Evolutionary conservation across 2,113 vertebrate genomes (phyloP).

Genomic region (Ranitomeya imitator): DNA sequence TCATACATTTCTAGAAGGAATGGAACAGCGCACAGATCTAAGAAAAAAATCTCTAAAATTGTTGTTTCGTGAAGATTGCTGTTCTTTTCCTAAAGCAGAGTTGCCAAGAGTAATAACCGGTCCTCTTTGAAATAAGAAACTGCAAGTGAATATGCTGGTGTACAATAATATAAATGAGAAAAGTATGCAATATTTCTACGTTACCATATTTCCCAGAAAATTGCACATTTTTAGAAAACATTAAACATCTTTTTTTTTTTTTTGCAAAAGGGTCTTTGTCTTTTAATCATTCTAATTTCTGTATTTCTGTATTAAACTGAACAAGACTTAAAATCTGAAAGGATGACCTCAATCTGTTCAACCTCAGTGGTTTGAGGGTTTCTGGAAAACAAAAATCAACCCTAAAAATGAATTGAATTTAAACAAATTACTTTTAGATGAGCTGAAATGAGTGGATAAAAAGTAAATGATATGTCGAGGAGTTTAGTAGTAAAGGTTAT

Average conservation of each 20-base stretch:
- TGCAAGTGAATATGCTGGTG: neutral
- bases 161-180: neutral
- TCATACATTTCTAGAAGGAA: too few species aligned
- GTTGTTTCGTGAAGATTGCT: too few species aligned
- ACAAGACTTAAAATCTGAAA: conserved; percentile 68
- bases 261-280: neutral
- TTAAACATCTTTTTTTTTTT: neutral
- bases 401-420: conserved; percentile 72
- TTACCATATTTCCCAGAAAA: neutral
- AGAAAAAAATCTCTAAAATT: too few species aligned
- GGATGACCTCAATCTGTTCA: conserved; percentile 71
- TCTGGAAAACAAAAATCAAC: conserved; percentile 68
- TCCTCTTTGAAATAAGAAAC: neutral
- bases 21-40: too few species aligned
- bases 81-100: too few species aligned
- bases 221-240: neutral
- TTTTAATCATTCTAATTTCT: conserved; percentile 67
- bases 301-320: conserved; percentile 72
- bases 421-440: conserved; percentile 63
- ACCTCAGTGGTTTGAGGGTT: conserved; percentile 69
- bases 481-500: conserved; percentile 57
- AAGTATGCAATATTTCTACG: neutral
- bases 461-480: conserved; percentile 60
- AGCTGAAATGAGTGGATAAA: conserved; percentile 63
- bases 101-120: too few species aligned